A percentile compares a stretch with the other conserved stretches of the same genome.
phyloP scores from a whole-genome alignment of 2,888 invertebrate genomes.

The Chrysolina haemoptera region DNA sequence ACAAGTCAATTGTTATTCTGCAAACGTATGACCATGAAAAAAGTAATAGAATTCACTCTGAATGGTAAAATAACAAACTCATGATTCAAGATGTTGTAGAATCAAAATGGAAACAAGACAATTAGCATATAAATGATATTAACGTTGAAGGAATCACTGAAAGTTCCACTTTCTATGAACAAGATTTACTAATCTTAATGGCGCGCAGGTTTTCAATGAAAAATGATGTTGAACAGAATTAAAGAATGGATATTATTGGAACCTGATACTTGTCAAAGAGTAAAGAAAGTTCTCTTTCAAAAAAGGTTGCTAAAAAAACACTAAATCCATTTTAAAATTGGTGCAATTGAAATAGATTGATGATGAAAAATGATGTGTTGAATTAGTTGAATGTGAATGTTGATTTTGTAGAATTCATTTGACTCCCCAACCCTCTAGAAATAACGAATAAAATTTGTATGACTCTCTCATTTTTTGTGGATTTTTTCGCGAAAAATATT shows the following conservation, averaged over 20 bases:
- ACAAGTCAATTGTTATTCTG: constrained; percentile 12
- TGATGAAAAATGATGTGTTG: no score
- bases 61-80: neutral
- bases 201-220: neutral
- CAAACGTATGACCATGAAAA: neutral
- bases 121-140: neutral
- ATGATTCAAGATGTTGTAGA: constrained; percentile 4
- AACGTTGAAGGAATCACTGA: neutral
- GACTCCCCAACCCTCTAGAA: no score
- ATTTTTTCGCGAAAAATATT: no score
- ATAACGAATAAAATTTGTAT: no score
- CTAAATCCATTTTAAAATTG: no score
- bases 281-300: no score
- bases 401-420: no score
- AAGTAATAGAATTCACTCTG: constrained; percentile 6
- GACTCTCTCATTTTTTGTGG: no score
- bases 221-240: neutral
- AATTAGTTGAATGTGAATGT: no score
- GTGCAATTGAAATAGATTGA: no score
- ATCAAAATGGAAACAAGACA: neutral
- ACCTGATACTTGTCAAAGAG: neutral
- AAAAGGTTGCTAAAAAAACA: no score
- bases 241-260: neutral
- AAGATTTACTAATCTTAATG: neutral
- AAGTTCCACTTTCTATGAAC: neutral